Conservation (phyloP, 2,888 invertebrate genomes). For the Megaustenia siamemsis region DNA sequence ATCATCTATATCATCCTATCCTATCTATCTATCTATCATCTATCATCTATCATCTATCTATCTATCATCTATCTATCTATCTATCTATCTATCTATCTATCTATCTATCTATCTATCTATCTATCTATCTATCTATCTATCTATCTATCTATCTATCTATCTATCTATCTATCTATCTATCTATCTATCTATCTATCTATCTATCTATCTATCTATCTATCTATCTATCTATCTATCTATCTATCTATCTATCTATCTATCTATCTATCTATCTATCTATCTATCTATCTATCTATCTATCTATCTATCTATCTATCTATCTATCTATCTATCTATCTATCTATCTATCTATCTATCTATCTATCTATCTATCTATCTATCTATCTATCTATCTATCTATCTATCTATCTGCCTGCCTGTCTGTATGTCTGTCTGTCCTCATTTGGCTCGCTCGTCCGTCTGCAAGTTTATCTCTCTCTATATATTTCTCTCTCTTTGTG, state of each 20-base stretch:
- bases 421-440: too few species aligned
- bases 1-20: too few species aligned
- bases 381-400: too few species aligned
- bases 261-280: neutral
- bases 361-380: neutral
- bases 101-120: constrained; percentile 9
- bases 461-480: too few species aligned
- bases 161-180: neutral
- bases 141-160: constrained; percentile 9
- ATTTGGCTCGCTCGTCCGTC: too few species aligned
- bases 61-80: neutral
- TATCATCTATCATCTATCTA: too few species aligned
- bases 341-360: neutral
- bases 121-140: constrained; percentile 9
- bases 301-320: neutral
- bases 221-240: neutral
- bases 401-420: too few species aligned
- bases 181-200: constrained; percentile 9
- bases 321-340: neutral
- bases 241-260: neutral
- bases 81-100: constrained; percentile 9
- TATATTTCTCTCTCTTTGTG: constrained; percentile 20
- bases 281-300: neutral
- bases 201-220: constrained; percentile 9
- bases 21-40: too few species aligned